Percentiles rank a stretch among this genome's conserved stretches.
These are phyloP conservation scores for Cephus rjabovi DNA, from an alignment of 2,888 invertebrate species.

Conservation along the genomic window DNA sequence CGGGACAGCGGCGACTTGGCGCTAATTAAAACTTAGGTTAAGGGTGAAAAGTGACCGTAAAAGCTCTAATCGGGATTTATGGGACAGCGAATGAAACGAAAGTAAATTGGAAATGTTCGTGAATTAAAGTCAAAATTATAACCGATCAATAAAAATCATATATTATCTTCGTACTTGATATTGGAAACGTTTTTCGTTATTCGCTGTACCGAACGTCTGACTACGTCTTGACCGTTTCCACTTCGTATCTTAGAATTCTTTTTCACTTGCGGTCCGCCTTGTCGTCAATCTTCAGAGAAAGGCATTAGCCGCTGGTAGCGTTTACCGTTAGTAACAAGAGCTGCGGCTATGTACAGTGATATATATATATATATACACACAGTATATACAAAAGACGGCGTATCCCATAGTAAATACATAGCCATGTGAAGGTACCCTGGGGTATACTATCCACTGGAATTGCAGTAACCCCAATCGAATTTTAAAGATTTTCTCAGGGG, in stretches of 20 bases:
- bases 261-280: background rate
- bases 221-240: background rate
- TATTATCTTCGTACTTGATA: background rate
- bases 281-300: background rate
- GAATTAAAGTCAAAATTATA: background rate
- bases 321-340: constrained; percentile 3
- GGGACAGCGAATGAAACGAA: background rate
- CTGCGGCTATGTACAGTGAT: background rate
- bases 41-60: background rate
- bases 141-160: background rate
- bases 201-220: background rate
- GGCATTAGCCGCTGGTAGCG: background rate
- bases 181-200: background rate
- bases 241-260: background rate
- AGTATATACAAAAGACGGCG: background rate
- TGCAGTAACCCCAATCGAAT: constrained; percentile 28
- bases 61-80: background rate
- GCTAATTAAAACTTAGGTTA: background rate
- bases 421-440: background rate
- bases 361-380: background rate
- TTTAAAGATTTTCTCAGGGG: constrained; percentile 27
- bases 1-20: background rate
- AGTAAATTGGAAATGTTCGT: background rate
- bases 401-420: background rate
- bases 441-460: constrained; percentile 22